Evolutionary conservation across 2,797 vertebrate genomes (phyloP).

Genomic region (Cichlasoma orientale): DNA sequence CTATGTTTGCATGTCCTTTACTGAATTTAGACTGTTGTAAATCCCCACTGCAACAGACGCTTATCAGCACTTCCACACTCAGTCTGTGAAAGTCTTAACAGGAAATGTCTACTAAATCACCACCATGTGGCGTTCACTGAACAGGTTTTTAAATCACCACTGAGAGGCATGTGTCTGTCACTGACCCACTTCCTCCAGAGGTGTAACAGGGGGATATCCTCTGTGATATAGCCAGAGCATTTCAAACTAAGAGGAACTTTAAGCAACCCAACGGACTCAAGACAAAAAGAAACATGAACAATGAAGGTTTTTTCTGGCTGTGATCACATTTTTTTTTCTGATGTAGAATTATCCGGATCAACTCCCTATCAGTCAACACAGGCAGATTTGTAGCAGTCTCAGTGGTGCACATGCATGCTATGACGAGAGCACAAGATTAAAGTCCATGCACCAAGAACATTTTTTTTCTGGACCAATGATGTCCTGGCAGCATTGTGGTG

Average conservation of each 20-base stretch:
- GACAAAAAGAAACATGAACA: conserved; percentile 44
- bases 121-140: conserved; percentile 24
- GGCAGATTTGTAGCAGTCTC: conserved; percentile 63
- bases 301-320: conserved; percentile 17
- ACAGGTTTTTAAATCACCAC: conserved; percentile 32
- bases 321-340: conserved; percentile 35
- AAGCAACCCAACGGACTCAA: conserved; percentile 36
- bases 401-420: conserved; percentile 40
- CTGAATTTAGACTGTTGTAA: conserved; percentile 28
- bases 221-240: conserved; percentile 16
- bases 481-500: background rate
- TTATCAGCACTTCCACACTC: conserved; percentile 37
- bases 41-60: conserved; percentile 23
- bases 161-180: conserved; percentile 10
- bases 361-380: conserved; percentile 63
- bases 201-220: conserved; percentile 36
- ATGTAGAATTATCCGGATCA: conserved; percentile 69
- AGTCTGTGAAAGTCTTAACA: conserved; percentile 8
- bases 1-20: background rate
- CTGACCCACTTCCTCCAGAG: conserved; percentile 14
- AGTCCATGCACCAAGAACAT: conserved; percentile 15
- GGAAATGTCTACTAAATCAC: conserved; percentile 18
- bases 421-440: conserved; percentile 26
- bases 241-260: conserved; percentile 40
- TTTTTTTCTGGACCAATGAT: conserved; percentile 27